Evolutionary conservation across 2,113 vertebrate genomes (phyloP), one percentile per base, ranked within the genome.

Genomic region (Ophthalmotilapia sp.): DNA sequence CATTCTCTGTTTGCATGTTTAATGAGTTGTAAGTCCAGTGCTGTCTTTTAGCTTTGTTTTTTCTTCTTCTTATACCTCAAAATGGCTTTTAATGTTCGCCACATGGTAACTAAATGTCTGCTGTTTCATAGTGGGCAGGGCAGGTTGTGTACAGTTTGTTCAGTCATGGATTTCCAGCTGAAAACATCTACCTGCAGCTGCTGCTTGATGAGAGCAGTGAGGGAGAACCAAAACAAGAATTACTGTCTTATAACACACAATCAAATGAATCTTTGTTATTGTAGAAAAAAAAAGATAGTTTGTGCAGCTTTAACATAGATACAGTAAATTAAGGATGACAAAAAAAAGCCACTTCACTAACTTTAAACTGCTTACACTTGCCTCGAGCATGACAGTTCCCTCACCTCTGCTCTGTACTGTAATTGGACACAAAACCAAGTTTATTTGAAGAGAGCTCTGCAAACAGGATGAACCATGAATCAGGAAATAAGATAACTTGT

Each of bases 401-500:
- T 51, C 90, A 73, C 80, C 91, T 88, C 86, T 38, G 23, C 53
- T 70, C 75, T 73, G 65, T 49, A 73, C 82, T 77, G 87, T 90
- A 49, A 31, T 49, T 49, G 42, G 15, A 31, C 73, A 51, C 45
- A 33, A 51, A 77, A 77, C 15, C 17, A 21, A 36, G 88, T 92
- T 94, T 94, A 92, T 94, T 96, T 95, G 94, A 93, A 95, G 93
- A 55, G 77, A 95, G 94, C 95, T 95, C 95, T 96, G 90, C 92
- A 97, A 51, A 56, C 96, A 96, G 94, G 97, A 96, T 96, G 94
- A 93, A 88, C 94, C 79, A 96, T 96, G 96, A 97, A 96, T 97
- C 96, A 96, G 97, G 96, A 96, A 95, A 89, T 92, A 84, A 94
- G 93, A 95, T 97, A 97, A 97, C 95, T 96, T 92, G 95, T 96